Evolutionary conservation across 2,113 vertebrate species (phyloP), one percentile per base, ranked within the genome.

Genomic region (Ifrita kowaldi): DNA sequence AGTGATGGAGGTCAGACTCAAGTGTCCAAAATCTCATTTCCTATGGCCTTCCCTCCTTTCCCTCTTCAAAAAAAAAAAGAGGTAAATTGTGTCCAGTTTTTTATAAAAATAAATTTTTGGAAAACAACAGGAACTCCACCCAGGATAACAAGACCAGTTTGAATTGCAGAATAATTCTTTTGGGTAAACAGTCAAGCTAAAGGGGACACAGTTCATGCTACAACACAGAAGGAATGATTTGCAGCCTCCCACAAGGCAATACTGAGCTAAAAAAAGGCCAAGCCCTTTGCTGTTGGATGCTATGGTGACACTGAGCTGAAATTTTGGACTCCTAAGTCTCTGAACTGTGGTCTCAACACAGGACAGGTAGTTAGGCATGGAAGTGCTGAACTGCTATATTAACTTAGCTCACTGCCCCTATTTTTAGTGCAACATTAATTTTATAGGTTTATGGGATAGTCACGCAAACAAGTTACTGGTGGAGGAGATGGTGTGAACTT

Each of bases 271-370:
- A 24, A 44, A 35, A n/a, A 64, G 33, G 20, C 30, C 42, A 84
- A 44, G 30, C 3, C 1, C 0, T 39, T 20, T 6, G 0, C 37
- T 60, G 16, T 53, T 57, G 37, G 28, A 60, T 27, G n/a, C 1
- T 3, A 14, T 4, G 27, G 63, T 37, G 33, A 79, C 27, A 13
- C 42, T 28, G 21, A 81, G 19, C 28, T 23, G 16, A 81, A 59
- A 18, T 62, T 92, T 74, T 84, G 26, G 49, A 60, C 28, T 53
- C 35, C 22, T 26, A 56, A 28, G 0, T 32, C 41, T 69, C 39
- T 39, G 50, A 41, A 46, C 8, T 57, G 13, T 84, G n/a, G 18
- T 77, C 32, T 84, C 24, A 21, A 30, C 4, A 11, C 16, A 1
- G 4, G 33, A 27, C 33, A 76, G 37, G 28, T 11, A 65, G 20